Evolutionary conservation across 2,113 vertebrate genomes (phyloP), one percentile per base, ranked within the genome.

Genomic region (Perccottus glenii): DNA sequence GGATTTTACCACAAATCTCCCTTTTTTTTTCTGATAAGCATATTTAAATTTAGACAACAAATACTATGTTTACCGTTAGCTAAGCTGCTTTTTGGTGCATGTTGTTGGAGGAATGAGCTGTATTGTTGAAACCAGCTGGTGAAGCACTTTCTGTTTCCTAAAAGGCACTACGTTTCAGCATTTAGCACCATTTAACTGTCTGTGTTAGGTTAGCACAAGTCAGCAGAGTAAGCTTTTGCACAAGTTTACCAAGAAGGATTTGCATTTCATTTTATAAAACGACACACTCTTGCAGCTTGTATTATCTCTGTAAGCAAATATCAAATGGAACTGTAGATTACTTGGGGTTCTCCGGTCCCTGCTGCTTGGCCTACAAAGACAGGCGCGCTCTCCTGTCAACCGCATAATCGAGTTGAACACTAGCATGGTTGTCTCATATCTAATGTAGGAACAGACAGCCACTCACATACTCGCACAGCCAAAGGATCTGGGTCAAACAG

Each of bases 401-500:
- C 59, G 16, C 59, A 19, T 84, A 78, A 86, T 83, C 15, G 33
- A 80, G 82, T 58, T 66, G 75, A 81, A 75, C 67, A 53, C 35
- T 4, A 60, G 62, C 87, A 48, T 5, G 58, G 56, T 50, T 49
- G 11, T 40, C 49, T 86, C 76, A 74, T 77, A 33, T 78, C 78
- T 82, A 76, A 80, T 76, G 67, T 57, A 67, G 62, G 80, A 77
- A 42, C 72, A 59, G 58, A 46, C 42, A 40, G 64, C 60, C 43
- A 33, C 48, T 60, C 45, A 6, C 48, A 57, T 12, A 50, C 71
- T 58, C 64, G 7, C 43, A 33, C 63, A 55, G 70, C 59, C 53
- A 8, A 0, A 32, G 43, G 74, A 84, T 77, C 49, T 80, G 78
- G 81, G 81, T 80, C 81, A 80, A 60, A 67, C 49, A 4, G 61